phyloP scores from a whole-genome alignment of 2,888 invertebrate species.

The Thelaira solivaga region DNA sequence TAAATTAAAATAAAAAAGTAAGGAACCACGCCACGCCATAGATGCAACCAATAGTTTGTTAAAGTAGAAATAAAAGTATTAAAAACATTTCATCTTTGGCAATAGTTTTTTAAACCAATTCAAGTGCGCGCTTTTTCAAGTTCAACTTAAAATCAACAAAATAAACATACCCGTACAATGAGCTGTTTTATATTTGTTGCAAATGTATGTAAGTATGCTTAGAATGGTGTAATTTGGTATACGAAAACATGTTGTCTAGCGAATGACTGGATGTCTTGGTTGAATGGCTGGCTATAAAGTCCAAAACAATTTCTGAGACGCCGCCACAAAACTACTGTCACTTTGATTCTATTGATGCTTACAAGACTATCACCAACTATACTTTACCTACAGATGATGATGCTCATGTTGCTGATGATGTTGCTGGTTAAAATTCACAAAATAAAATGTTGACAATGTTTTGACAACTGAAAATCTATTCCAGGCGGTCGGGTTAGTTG shows the following conservation, averaged over 20 bases:
- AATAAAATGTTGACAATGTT: constrained; percentile 63
- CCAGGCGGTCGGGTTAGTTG: constrained; percentile 50
- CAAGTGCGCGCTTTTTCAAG: constrained; percentile 48
- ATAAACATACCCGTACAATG: constrained; percentile 38
- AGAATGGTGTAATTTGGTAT: constrained; percentile 48
- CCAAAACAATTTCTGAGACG: constrained; percentile 60
- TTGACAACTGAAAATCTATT: constrained; percentile 63
- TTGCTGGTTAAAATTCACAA: constrained; percentile 45
- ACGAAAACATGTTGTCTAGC: constrained; percentile 54
- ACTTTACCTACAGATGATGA: not conserved
- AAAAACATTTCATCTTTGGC: constrained; percentile 46
- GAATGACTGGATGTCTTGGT: constrained; percentile 14
- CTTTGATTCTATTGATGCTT: constrained; percentile 60
- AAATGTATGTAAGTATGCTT: not conserved
- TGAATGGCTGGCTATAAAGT: constrained; percentile 52
- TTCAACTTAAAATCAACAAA: constrained; percentile 34
- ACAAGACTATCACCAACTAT: constrained; percentile 56
- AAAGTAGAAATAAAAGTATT: constrained; percentile 12
- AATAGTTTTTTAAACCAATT: constrained; percentile 48
- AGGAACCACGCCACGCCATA: constrained; percentile 44
- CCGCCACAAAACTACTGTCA: constrained; percentile 60
- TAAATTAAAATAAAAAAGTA: constrained; percentile 11
- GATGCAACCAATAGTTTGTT: constrained; percentile 12
- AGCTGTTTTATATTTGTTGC: constrained; percentile 15
- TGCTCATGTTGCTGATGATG: not conserved